Percentiles rank a stretch among this genome's conserved stretches.
Conservation (phyloP, 2,888 invertebrate species). For the Tetragonisca angustula region DNA sequence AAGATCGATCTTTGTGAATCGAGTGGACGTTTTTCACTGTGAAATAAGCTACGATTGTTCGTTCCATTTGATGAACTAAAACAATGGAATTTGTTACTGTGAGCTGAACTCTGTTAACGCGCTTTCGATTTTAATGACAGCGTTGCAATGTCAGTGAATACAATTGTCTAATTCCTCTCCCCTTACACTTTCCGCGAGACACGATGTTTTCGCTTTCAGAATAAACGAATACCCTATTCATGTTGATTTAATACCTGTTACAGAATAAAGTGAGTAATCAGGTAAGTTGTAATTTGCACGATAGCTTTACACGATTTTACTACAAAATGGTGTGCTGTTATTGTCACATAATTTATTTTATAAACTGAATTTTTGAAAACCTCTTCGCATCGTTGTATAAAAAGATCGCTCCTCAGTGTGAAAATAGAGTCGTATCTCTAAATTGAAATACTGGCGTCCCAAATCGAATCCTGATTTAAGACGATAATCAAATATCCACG, state of each 20-base stretch:
- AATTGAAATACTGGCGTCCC: neutral
- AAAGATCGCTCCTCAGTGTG: too few species aligned
- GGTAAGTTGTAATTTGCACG: too few species aligned
- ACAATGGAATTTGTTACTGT: neutral
- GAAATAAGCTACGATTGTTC: neutral
- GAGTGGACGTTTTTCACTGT: neutral
- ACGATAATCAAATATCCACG: neutral
- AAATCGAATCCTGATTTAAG: neutral
- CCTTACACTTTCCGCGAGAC: neutral
- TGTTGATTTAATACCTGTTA: neutral
- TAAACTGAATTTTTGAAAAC: too few species aligned
- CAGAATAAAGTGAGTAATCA: too few species aligned
- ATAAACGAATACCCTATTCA: neutral
- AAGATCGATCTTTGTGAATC: neutral
- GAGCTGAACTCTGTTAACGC: neutral
- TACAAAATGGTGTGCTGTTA: too few species aligned
- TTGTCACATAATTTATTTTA: too few species aligned
- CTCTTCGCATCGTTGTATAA: too few species aligned
- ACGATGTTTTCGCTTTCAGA: neutral
- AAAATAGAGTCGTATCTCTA: too few species aligned
- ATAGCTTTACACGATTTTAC: too few species aligned
- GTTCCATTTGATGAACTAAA: neutral
- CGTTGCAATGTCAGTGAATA: conserved; percentile 3
- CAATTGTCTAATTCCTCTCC: neutral
- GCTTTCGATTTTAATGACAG: neutral